Evolutionary conservation across 2,113 vertebrate genomes (phyloP).

Genomic region (Gymnogyps californianus): DNA sequence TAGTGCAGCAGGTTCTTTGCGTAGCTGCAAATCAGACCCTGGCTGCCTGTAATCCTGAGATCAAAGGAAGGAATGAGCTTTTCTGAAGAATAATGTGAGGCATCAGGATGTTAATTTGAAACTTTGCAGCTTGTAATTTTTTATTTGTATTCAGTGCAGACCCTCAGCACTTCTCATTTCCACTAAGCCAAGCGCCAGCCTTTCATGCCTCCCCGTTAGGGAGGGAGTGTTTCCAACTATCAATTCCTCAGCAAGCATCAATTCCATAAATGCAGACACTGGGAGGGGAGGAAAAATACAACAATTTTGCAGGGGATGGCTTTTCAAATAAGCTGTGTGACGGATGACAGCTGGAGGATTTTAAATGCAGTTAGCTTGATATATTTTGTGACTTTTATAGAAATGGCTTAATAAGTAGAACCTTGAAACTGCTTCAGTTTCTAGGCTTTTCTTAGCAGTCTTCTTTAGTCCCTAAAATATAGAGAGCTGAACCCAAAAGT

Average conservation of each 20-base stretch:
- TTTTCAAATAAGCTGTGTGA: background rate
- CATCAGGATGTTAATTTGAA: slow-evolving; percentile 9
- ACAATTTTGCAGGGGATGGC: background rate
- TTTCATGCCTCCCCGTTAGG: background rate
- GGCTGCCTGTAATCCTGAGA: background rate
- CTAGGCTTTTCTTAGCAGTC: background rate
- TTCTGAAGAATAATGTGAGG: background rate
- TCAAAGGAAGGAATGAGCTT: background rate
- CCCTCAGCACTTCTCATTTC: background rate
- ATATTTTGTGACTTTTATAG: background rate
- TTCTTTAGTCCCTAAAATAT: background rate
- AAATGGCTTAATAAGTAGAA: background rate
- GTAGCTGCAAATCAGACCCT: background rate
- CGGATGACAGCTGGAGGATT: background rate
- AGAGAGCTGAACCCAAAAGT: background rate
- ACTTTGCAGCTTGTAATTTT: background rate
- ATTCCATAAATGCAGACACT: background rate
- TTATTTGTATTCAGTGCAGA: background rate
- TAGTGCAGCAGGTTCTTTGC: background rate
- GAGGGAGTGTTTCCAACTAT: background rate
- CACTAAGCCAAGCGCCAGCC: background rate
- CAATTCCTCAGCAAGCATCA: background rate
- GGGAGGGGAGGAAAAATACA: background rate
- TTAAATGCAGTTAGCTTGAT: background rate
- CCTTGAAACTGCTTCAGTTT: background rate